Base-by-base conservation (phyloP, 1,140 invertebrate species). In the Colletes latitarsis region DNA sequence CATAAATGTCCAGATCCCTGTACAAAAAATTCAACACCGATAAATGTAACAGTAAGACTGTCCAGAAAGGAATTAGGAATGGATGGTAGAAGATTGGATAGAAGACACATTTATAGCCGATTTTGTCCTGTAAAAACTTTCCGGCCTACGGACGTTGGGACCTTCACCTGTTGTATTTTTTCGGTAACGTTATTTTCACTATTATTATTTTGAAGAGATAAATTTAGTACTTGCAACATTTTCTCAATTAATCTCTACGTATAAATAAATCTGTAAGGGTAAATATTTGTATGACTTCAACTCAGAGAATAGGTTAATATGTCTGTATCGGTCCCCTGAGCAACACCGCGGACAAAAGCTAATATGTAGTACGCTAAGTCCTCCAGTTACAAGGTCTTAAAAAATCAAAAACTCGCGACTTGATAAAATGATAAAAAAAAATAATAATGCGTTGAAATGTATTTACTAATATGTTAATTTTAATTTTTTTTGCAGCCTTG, bases 1-100 rank as follows among this genome's bases (percentile, higher is more conserved):
- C 98, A 99, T 92, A 97, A 98, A 91, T 99, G 98, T 94, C 97
- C 97, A 15, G 97, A 98, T 93, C 97, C 97, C 0, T 95, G 96
- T 89, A 95, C 96, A 81, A 95, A 95, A 81, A 96, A 95, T 85
- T 94, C 94, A 81, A 94, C 96, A 3, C 96, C 97, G 19, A 93
- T 93, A 1, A 98, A 98, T 94, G 94, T 97, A 74, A 94, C 95
- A 60, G 94, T 95, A 78, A 93, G 96, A 69, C 91, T 94, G 81
- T 92, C 94, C 5, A 94, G 94, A 83, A 91, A 94, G 76, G 91
- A 94, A 81, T 88, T 95, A 30, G 96, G 95, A 8, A 94, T 95
- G 49, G 90, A 93, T 71, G 90, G 92, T 39, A 90, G 90, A 77
- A 95, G 96, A 86, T 94, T 96, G 67, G 96, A 98, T 93, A 94